phyloP scores from a whole-genome alignment of 2,113 vertebrate species.

The Aplodontia rufa region DNA sequence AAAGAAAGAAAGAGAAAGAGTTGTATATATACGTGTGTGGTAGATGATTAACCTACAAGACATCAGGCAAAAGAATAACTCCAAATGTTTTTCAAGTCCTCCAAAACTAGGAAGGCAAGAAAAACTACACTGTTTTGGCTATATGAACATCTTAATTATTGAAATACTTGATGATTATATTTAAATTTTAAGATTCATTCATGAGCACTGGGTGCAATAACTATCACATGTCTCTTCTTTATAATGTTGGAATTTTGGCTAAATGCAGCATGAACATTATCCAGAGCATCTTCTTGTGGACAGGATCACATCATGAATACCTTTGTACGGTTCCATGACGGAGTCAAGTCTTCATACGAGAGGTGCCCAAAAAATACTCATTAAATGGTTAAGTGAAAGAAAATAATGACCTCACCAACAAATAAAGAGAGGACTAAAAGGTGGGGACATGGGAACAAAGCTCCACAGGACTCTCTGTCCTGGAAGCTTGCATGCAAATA shows the following conservation, averaged over 20 bases:
- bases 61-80: neutral
- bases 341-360: neutral
- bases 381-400: neutral
- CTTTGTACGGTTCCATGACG: neutral
- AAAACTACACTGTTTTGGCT: neutral
- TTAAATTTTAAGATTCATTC: neutral
- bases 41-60: neutral
- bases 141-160: neutral
- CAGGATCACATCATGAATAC: accelerated
- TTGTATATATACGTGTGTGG: neutral
- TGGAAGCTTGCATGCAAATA: neutral
- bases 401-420: neutral
- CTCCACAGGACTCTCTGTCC: neutral
- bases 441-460: neutral
- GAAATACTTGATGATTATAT: neutral
- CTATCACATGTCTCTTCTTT: neutral
- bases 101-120: neutral
- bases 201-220: neutral
- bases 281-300: neutral
- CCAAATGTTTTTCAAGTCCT: neutral
- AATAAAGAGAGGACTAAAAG: neutral
- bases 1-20: neutral
- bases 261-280: neutral
- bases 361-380: neutral
- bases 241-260: neutral